Conservation (phyloP, 2,888 invertebrate genomes). For the Petrolisthes manimaculis region DNA sequence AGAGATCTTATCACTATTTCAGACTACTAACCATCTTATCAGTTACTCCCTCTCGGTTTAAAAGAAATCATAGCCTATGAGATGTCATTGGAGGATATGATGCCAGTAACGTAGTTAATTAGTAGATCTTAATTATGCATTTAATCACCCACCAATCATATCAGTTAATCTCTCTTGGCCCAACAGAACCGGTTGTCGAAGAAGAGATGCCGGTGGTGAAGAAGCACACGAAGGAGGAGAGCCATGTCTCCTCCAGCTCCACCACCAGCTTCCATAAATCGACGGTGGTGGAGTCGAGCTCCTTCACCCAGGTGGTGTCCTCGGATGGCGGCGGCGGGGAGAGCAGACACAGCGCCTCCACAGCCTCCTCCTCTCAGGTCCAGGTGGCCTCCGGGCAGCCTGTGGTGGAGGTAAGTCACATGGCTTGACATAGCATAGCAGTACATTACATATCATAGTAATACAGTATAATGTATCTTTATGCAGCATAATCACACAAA, state of each 20-base stretch:
- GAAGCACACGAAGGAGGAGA: slow-evolving; percentile 39
- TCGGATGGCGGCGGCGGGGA: slow-evolving; percentile 42
- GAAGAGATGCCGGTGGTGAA: slow-evolving; percentile 29
- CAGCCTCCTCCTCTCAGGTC: slow-evolving; percentile 47
- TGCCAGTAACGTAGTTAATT: too few relatives aligned
- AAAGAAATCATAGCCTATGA: too few relatives aligned
- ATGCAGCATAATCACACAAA: too few relatives aligned
- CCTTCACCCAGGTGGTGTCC: slow-evolving; percentile 37
- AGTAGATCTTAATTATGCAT: not conserved
- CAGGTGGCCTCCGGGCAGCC: slow-evolving; percentile 53
- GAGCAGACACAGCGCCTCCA: slow-evolving; percentile 36
- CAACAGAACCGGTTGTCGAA: slow-evolving; percentile 33
- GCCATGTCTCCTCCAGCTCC: slow-evolving; percentile 41
- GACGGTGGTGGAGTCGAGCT: slow-evolving; percentile 38
- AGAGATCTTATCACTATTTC: too few relatives aligned
- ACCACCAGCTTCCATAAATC: slow-evolving; percentile 36
- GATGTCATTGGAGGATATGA: too few relatives aligned
- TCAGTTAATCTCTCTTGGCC: not conserved
- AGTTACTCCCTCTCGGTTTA: too few relatives aligned
- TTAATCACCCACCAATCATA: not conserved
- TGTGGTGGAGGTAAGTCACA: slow-evolving; percentile 40
- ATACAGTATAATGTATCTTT: too few relatives aligned
- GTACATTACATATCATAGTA: too few relatives aligned
- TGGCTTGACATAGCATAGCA: too few relatives aligned
- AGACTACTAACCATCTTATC: too few relatives aligned